Conservation (phyloP, 2,797 vertebrate species). For the Thunnus albacares region DNA sequence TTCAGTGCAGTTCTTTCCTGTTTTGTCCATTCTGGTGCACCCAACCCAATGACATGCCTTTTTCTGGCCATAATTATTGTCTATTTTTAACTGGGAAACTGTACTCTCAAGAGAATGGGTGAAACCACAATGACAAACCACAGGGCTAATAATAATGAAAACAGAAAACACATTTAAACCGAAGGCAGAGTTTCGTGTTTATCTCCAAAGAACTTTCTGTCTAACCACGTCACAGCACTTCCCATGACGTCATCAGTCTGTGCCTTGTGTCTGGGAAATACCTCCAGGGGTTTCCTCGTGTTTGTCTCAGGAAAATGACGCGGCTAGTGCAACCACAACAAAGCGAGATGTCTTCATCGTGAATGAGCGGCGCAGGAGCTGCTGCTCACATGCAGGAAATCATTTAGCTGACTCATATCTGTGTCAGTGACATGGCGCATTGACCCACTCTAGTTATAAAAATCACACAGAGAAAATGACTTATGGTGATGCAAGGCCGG, state of each 20-base stretch:
- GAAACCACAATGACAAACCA: conserved; percentile 51
- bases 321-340: conserved; percentile 65
- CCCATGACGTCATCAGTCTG: conserved; percentile 56
- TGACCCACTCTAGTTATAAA: conserved; percentile 45
- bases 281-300: conserved; percentile 63
- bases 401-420: conserved; percentile 69
- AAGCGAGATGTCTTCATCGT: conserved; percentile 41
- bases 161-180: conserved; percentile 47
- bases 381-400: conserved; percentile 54
- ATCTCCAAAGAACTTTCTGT: conserved; percentile 35
- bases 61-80: conserved; percentile 40
- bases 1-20: not conserved
- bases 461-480: conserved; percentile 30
- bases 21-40: conserved; percentile 15
- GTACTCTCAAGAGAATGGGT: conserved; percentile 33
- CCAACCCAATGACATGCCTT: conserved; percentile 12
- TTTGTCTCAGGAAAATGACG: conserved; percentile 70
- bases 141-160: conserved; percentile 59
- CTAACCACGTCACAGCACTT: conserved; percentile 27
- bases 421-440: conserved; percentile 46
- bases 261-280: conserved; percentile 61
- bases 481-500: conserved; percentile 31
- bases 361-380: conserved; percentile 25
- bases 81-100: conserved; percentile 32
- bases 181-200: conserved; percentile 45